Percentiles rank a stretch among this genome's conserved stretches.
phyloP scores from a whole-genome alignment of 2,797 vertebrate species.

The Liparis tanakae region DNA sequence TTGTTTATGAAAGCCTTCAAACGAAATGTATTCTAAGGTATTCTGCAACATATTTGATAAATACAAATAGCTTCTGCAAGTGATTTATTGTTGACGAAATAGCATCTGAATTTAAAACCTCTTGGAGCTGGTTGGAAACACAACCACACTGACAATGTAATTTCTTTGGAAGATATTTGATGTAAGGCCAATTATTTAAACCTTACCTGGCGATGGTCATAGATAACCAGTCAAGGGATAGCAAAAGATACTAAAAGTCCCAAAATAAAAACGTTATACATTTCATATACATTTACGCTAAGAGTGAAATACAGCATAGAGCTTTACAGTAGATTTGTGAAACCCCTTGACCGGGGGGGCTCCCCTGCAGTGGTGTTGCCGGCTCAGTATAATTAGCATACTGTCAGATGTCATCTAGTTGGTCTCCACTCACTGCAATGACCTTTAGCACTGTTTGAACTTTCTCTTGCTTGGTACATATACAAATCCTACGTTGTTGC shows the following conservation, averaged over 20 bases:
- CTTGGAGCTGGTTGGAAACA: not conserved
- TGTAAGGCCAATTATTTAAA: not conserved
- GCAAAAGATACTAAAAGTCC: too few relatives aligned
- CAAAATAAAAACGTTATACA: not conserved
- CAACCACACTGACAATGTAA: not conserved
- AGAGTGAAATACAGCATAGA: not conserved
- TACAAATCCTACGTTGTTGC: slow-evolving; percentile 58
- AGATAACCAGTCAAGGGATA: not conserved
- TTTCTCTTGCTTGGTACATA: slow-evolving; percentile 63
- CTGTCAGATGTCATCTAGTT: slow-evolving; percentile 65
- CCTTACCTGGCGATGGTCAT: not conserved
- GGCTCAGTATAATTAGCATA: slow-evolving; percentile 64
- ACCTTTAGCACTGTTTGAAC: slow-evolving; percentile 77
- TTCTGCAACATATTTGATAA: not conserved
- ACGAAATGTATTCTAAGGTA: not conserved
- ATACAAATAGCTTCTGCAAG: too few relatives aligned
- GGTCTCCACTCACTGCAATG: slow-evolving; percentile 59
- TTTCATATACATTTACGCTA: not conserved
- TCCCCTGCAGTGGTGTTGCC: not conserved
- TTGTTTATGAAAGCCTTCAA: not conserved
- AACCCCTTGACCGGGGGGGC: slow-evolving; percentile 17
- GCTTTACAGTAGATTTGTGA: slow-evolving; percentile 20
- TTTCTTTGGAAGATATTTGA: not conserved
- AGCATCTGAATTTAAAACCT: not conserved
- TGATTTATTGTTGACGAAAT: not conserved